Percentiles rank a stretch among this genome's conserved stretches.
phyloP scores from a whole-genome alignment of 2,888 invertebrate species.

The Bedellia somnulentella region DNA sequence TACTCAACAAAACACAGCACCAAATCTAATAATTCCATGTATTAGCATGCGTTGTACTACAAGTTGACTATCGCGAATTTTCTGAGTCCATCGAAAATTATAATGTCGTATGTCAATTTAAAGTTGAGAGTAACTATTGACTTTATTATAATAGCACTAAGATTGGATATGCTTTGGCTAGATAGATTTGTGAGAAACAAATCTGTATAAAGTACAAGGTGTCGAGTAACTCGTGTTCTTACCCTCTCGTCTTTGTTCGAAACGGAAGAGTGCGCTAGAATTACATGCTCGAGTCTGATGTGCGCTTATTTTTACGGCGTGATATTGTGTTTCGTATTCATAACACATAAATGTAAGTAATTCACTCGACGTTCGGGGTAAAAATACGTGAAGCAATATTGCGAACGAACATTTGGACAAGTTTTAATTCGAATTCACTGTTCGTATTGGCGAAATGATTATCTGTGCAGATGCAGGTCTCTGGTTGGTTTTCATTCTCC shows the following conservation, averaged over 20 bases:
- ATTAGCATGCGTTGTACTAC: constrained; percentile 54
- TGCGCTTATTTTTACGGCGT: constrained; percentile 59
- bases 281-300: constrained; percentile 61
- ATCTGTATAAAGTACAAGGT: constrained; percentile 59
- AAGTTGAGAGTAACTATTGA: too few relatives aligned
- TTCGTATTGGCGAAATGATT: too few relatives aligned
- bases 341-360: constrained; percentile 30
- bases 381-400: background rate
- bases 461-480: constrained; percentile 1
- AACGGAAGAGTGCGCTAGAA: constrained; percentile 62
- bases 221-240: constrained; percentile 62
- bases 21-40: constrained; percentile 51
- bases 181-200: constrained; percentile 46
- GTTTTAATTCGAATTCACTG: too few relatives aligned
- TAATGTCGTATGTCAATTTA: background rate
- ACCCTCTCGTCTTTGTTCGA: constrained; percentile 60
- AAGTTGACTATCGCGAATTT: constrained; percentile 62
- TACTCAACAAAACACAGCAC: constrained; percentile 43
- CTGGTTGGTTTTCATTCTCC: too few relatives aligned
- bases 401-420: too few relatives aligned
- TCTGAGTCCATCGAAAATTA: constrained; percentile 21
- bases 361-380: constrained; percentile 14
- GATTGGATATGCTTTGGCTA: constrained; percentile 29
- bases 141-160: constrained; percentile 1
- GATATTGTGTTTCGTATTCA: constrained; percentile 52